Conservation (phyloP, 2,888 invertebrate species). For the Protophormia terraenovae region DNA sequence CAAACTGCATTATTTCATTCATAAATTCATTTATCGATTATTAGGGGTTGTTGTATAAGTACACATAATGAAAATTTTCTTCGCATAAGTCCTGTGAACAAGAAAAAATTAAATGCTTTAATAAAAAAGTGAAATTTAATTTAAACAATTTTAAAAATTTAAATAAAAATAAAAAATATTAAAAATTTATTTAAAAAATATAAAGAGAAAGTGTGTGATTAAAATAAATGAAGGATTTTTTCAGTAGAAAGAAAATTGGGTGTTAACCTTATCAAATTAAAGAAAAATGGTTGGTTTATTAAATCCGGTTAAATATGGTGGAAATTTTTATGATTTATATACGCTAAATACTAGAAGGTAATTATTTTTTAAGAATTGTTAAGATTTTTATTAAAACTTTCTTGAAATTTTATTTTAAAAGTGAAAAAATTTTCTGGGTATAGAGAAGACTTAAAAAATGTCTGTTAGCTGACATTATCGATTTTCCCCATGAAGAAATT, state of each 20-base stretch:
- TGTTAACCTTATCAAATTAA: neutral
- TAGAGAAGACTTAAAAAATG: slow-evolving; percentile 34
- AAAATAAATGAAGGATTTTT: neutral
- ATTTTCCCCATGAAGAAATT: slow-evolving; percentile 46
- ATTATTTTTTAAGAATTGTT: slow-evolving; percentile 9
- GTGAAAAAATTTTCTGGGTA: slow-evolving; percentile 25
- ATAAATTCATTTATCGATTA: slow-evolving; percentile 52
- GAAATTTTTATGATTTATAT: slow-evolving; percentile 81
- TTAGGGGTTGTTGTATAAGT: slow-evolving; percentile 52
- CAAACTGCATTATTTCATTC: slow-evolving; percentile 54
- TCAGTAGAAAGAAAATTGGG: slow-evolving; percentile 14
- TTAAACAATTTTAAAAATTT: neutral
- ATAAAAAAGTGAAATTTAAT: neutral
- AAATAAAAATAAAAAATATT: neutral
- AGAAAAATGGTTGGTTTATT: slow-evolving; percentile 78
- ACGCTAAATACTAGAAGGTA: slow-evolving; percentile 79
- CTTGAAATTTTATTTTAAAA: neutral
- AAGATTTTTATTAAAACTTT: slow-evolving; percentile 8
- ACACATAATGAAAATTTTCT: slow-evolving; percentile 17
- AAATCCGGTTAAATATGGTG: slow-evolving; percentile 81
- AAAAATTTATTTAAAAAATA: neutral
- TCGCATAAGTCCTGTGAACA: slow-evolving; percentile 7
- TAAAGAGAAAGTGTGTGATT: neutral
- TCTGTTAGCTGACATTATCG: slow-evolving; percentile 50
- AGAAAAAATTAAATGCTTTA: slow-evolving; percentile 11